These are phyloP conservation scores for Periophthalmus modestus DNA, from an alignment of 2,113 vertebrate species.

Conservation along the genomic window DNA sequence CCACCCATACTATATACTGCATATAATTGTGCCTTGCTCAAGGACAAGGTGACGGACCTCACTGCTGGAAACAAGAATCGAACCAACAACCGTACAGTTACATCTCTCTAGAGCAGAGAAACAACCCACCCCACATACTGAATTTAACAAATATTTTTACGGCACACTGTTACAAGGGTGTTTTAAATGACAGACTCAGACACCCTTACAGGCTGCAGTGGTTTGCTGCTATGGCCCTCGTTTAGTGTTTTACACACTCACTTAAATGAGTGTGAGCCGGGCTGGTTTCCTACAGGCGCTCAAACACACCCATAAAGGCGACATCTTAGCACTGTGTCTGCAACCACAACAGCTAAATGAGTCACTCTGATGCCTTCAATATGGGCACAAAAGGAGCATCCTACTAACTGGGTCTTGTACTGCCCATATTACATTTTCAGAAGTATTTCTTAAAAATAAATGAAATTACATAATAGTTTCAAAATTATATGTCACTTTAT, in stretches of 20 bases:
- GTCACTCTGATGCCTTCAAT: conserved; percentile 34
- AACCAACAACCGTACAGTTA: neutral
- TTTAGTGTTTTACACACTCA: conserved; percentile 70
- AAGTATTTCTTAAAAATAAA: neutral
- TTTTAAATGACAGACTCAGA: conserved; percentile 27
- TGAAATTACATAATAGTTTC: neutral
- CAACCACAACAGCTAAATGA: conserved; percentile 62
- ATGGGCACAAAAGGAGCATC: conserved; percentile 23
- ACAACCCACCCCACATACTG: neutral
- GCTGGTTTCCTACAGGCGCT: conserved; percentile 52
- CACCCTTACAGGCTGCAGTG: conserved; percentile 44
- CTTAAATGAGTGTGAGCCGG: conserved; percentile 59
- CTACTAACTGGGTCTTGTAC: conserved; percentile 32
- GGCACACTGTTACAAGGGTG: conserved; percentile 3
- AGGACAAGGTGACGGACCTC: neutral
- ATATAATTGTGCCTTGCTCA: neutral
- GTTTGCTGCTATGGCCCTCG: conserved; percentile 55
- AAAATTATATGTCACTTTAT: neutral
- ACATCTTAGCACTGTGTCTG: conserved; percentile 53
- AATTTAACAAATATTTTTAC: neutral
- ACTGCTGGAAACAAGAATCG: conserved; percentile 19
- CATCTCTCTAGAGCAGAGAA: neutral
- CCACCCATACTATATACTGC: too few species aligned
- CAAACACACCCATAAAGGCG: conserved; percentile 65
- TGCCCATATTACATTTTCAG: conserved; percentile 26